phyloP scores from a whole-genome alignment of 2,113 vertebrate genomes.

The Gymnarchus niloticus region DNA sequence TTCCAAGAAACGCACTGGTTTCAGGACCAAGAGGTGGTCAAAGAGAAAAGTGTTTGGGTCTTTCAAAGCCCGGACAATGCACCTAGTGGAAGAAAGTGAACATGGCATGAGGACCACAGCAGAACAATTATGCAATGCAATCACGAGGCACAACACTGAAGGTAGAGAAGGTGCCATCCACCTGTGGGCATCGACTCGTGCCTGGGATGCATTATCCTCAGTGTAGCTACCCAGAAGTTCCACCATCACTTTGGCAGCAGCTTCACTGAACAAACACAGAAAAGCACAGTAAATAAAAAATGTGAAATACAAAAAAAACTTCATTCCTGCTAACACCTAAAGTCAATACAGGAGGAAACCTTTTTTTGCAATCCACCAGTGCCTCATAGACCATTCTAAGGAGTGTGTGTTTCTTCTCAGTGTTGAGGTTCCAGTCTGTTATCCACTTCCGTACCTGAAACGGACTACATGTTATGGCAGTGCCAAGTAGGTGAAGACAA shows the following conservation, averaged over 20 bases:
- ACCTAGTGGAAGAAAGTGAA: conserved; percentile 61
- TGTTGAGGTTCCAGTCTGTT: conserved; percentile 81
- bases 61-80: conserved; percentile 92
- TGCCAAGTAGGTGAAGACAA: not conserved
- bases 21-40: conserved; percentile 93
- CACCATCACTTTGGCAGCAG: conserved; percentile 97
- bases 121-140: not conserved
- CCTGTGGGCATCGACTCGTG: conserved; percentile 80
- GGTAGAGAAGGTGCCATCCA: not conserved
- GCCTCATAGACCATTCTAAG: conserved; percentile 92
- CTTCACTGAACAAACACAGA: conserved; percentile 63
- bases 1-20: conserved; percentile 96
- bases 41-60: conserved; percentile 94
- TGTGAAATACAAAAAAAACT: not conserved
- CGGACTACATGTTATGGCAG: not conserved
- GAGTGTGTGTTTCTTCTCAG: conserved; percentile 90
- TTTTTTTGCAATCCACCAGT: conserved; percentile 93
- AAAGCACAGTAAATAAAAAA: not conserved
- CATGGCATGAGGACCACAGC: not conserved
- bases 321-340: not conserved
- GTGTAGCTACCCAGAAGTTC: conserved; percentile 96
- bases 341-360: conserved; percentile 55
- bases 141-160: no score
- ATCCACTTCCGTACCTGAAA: conserved; percentile 94
- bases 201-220: conserved; percentile 97